Evolutionary conservation across 2,113 vertebrate genomes (phyloP), one percentile per base, ranked within the genome.

Genomic region (Phalacrocorax carbo): DNA sequence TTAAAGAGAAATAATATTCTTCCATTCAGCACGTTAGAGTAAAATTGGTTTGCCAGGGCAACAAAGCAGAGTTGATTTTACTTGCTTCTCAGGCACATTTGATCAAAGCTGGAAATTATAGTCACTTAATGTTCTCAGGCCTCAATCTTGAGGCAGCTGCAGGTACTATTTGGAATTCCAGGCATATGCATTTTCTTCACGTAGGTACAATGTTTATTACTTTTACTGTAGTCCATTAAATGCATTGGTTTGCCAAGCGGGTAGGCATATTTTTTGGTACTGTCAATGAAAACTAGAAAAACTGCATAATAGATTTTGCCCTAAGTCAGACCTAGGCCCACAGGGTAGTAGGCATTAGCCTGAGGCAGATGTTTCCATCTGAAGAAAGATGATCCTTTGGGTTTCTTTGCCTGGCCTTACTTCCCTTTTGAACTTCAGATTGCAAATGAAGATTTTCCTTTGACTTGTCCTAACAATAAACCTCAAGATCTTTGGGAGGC

Each of bases 131-230:
- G 8, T 80, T 65, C 49, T 69, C 29, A 27, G n/a, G 14, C 10
- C 44, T 92, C 13, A 30, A 0, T 71, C 34, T 8, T 58, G 61
- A 64, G 61, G 55, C 34, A 52, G 40, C 19, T 78, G 13, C 55
- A 71, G 51, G 11, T 62, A 2, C 16, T 52, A 1, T 32, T 77
- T 49, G 75, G 30, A 14, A 11, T 66, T 54, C 70, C 30, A 54
- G 40, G 18, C 9, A 4, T 36, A 11, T 16, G 4, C 4, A 2
- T 84, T 80, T 83, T 61, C 12, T 77, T 86, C 22, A 10, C 9
- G 0, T 21, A 4, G 2, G 3, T 40, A 13, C 46, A 44, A 3
- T 38, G 11, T 11, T 49, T 71, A 5, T 79, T 82, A 9, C 1
- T 0, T 88, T 79, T 88, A 12, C 13, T 48, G n/a, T 7, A 65